Conservation (phyloP, 2,797 vertebrate species). For the Rousettus madagascariensis region DNA sequence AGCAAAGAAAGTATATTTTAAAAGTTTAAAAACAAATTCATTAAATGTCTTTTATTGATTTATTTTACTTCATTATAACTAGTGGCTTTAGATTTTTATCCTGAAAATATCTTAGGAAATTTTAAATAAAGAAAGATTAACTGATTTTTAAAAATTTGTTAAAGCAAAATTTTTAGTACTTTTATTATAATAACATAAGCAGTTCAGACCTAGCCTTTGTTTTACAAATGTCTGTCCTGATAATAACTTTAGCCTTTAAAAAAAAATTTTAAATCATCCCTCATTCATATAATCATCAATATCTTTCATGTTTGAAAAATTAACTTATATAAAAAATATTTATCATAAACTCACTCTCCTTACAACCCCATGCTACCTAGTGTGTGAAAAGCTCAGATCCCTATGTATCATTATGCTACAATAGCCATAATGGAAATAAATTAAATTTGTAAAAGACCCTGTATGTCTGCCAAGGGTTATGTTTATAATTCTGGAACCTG, state of each 20-base stretch:
- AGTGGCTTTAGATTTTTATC: neutral
- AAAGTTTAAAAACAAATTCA: neutral
- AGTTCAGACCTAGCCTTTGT: neutral
- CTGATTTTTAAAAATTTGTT: slow-evolving; percentile 6
- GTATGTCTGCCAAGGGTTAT: neutral
- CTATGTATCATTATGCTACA: neutral
- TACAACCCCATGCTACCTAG: neutral
- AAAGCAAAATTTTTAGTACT: neutral
- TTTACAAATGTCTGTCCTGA: neutral
- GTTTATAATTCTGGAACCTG: neutral
- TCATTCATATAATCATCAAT: neutral
- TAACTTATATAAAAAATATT: neutral
- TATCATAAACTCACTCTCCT: neutral
- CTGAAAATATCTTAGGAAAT: neutral
- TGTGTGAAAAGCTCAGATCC: neutral
- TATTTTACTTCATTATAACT: neutral
- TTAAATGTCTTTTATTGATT: neutral
- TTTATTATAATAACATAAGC: neutral
- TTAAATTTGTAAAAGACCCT: neutral
- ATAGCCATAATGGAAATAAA: neutral
- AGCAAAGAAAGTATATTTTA: neutral
- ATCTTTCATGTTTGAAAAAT: slow-evolving; percentile 4
- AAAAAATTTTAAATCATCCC: neutral
- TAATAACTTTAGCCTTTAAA: neutral
- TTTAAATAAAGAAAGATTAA: neutral